phyloP scores from a whole-genome alignment of 2,888 invertebrate genomes.

The Ferrisia virgata region DNA sequence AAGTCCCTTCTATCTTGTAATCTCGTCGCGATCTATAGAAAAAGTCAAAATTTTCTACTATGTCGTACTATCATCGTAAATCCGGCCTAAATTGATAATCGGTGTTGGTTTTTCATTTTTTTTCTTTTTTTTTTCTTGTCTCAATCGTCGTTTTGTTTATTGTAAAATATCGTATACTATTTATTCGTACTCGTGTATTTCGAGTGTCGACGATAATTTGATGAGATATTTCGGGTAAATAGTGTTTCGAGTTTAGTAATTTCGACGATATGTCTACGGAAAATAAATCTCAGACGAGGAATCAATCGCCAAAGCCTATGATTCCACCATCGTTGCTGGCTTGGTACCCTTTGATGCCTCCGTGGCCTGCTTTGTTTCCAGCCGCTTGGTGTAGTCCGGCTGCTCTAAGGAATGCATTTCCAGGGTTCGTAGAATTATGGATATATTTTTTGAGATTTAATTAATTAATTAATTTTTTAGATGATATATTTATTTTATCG shows the following conservation, averaged over 20 bases:
- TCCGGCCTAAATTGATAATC: not conserved
- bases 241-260: not conserved
- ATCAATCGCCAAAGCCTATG: conserved; percentile 42
- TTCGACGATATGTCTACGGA: conserved; percentile 31
- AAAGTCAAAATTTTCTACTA: conserved; percentile 5
- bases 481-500: too few species aligned
- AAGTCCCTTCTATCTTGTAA: not conserved
- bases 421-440: conserved; percentile 62
- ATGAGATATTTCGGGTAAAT: not conserved
- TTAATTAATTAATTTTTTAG: too few species aligned
- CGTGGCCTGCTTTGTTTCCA: conserved; percentile 69
- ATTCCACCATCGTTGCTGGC: conserved; percentile 64
- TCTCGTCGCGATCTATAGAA: conserved; percentile 18
- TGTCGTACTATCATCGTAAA: not conserved
- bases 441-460: too few species aligned
- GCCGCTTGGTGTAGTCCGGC: conserved; percentile 57
- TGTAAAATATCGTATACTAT: too few species aligned
- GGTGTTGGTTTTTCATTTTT: not conserved
- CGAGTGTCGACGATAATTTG: not conserved
- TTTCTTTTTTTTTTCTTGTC: not conserved
- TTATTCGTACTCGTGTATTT: too few species aligned
- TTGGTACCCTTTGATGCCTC: conserved; percentile 72
- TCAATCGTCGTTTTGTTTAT: not conserved
- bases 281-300: conserved; percentile 22
- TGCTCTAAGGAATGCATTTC: conserved; percentile 68